Conservation (phyloP, 53 echinoderm and acorn worm species). For the Mesocentrotus franciscanus region DNA sequence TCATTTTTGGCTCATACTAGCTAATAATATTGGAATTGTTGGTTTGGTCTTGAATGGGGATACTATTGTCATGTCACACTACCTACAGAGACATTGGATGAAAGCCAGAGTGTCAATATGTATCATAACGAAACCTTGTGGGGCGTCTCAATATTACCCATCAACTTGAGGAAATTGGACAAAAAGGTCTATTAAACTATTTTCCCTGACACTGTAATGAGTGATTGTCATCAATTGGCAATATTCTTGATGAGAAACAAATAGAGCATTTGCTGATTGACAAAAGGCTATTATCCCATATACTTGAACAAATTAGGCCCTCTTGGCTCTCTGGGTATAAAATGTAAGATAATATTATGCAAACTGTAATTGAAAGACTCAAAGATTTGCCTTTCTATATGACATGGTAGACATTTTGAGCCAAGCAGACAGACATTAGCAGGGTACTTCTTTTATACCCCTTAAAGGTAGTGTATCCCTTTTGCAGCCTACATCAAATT, state of each 20-base stretch:
- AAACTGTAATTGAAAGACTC: too few species aligned
- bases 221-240: background rate
- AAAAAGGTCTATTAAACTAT: background rate
- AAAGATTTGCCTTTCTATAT: too few species aligned
- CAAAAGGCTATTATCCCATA: too few species aligned
- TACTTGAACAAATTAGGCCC: too few species aligned
- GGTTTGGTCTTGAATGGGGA: background rate
- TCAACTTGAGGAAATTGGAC: slow-evolving; percentile 21
- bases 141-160: background rate
- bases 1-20: background rate
- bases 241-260: background rate
- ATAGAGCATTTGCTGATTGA: too few species aligned
- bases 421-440: too few species aligned
- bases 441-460: too few species aligned
- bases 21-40: background rate
- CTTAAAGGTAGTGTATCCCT: too few species aligned
- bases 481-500: too few species aligned
- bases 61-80: slow-evolving; percentile 13
- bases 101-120: background rate
- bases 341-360: too few species aligned
- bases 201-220: background rate
- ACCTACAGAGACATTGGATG: background rate
- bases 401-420: too few species aligned
- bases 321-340: too few species aligned
- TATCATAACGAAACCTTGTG: background rate